phyloP scores from a whole-genome alignment of 2,113 vertebrate genomes.

The Tricholaema leucomelas region DNA sequence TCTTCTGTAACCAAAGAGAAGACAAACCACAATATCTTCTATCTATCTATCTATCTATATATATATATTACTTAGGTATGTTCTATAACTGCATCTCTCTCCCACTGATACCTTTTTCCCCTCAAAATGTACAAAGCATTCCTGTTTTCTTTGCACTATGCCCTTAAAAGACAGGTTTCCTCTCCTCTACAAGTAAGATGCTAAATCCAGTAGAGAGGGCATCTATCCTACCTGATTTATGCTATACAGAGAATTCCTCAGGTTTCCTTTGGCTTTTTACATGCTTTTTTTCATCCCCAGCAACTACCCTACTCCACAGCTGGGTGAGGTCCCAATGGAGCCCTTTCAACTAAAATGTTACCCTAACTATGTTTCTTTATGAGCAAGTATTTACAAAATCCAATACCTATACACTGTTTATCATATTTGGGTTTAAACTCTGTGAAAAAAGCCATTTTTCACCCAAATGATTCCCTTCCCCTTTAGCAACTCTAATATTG shows the following conservation, averaged over 20 bases:
- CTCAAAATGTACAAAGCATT: neutral
- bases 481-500: neutral
- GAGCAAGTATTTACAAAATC: neutral
- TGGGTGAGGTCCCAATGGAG: neutral
- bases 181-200: neutral
- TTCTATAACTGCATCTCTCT: neutral
- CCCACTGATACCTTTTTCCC: neutral
- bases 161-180: neutral
- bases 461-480: neutral
- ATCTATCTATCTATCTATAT: neutral
- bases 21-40: rapidly evolving
- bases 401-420: neutral
- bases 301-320: rapidly evolving
- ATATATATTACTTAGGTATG: neutral
- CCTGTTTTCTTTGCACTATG: neutral
- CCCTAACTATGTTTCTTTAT: neutral
- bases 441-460: neutral
- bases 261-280: neutral
- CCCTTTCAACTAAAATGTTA: neutral
- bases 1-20: neutral
- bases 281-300: neutral
- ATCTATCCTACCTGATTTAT: neutral
- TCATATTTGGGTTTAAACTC: neutral
- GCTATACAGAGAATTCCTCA: neutral
- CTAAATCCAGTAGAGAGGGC: neutral